Evolutionary conservation across 2,113 vertebrate genomes (phyloP), one percentile per base, ranked within the genome.

Genomic region (Antennarius striatus): DNA sequence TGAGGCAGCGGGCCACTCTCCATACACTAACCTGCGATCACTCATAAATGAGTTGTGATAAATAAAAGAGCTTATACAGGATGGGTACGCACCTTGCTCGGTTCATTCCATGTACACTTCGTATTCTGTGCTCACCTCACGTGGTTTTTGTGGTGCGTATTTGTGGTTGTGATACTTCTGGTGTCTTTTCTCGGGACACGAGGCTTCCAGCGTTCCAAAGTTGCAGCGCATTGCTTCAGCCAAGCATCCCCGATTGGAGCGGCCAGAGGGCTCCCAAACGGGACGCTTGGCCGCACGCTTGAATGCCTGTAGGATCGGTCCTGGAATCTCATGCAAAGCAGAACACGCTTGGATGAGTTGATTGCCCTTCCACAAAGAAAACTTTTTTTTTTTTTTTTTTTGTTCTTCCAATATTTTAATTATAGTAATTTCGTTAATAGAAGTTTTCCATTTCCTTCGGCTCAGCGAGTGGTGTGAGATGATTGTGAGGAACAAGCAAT

Each of bases 31-130:
- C 84, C 84, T 79, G 81, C 75, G 73, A 58, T 73, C 64, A 49
- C 57, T 72, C 80, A 22, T 73, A 36, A 77, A 67, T 73, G 66
- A 60, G 61, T 65, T 63, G 74, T 50, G 71, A 72, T 64, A 7
- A 36, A 36, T 1, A 29, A 54, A 54, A 68, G 60, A 79, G 68
- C 51, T 5, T 22, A 13, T 22, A 13, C 58, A 47, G 54, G 70
- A 57, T 51, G 71, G 68, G 65, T 73, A 22, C 83, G 84, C 88
- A 90, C 86, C 88, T 88, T 92, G 85, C 85, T 77, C 71, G 70
- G 63, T 71, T 49, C 22, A 32, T 79, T 68, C 71, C 40, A 4
- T 43, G 32, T 61, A 49, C 30, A 39, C 43, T 54, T 47, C 3
- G 43, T 54, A 40, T 70, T 77, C n/a, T 32, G 59, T 9, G 57